Evolutionary conservation across 64 coral and sea anemone genomes (phyloP).

Genomic region (Pachyseris speciosa): DNA sequence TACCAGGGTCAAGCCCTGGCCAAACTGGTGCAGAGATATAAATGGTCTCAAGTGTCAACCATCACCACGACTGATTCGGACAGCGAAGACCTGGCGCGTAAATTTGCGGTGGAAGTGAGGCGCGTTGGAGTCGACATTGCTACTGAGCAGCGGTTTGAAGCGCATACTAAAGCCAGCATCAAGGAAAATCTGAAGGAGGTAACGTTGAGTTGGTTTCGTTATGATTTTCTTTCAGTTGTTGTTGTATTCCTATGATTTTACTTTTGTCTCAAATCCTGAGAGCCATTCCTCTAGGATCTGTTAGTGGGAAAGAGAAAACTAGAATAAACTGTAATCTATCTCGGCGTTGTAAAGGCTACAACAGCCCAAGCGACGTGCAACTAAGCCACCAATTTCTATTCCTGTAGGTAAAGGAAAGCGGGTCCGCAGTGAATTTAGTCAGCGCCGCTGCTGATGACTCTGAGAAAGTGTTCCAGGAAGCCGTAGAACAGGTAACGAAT

Average conservation of each 20-base stretch:
- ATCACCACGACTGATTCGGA: slow-evolving; percentile 82
- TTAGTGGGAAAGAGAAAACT: no score
- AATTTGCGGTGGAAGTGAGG: slow-evolving; percentile 83
- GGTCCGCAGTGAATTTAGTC: slow-evolving; percentile 86
- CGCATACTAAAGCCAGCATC: slow-evolving; percentile 69
- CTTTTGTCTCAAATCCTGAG: not conserved
- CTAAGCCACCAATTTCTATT: not conserved
- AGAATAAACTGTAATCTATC: no score
- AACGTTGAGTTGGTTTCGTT: not conserved
- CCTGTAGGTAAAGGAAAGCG: slow-evolving; percentile 69
- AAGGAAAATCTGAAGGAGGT: slow-evolving; percentile 80
- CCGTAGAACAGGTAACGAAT: slow-evolving; percentile 86
- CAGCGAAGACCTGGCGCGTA: slow-evolving; percentile 79
- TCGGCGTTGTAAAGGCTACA: no score
- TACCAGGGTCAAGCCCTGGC: slow-evolving; percentile 73
- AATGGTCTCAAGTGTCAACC: slow-evolving; percentile 79
- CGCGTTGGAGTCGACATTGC: slow-evolving; percentile 76
- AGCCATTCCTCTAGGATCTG: no score
- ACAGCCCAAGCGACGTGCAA: not conserved
- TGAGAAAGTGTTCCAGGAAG: slow-evolving; percentile 96
- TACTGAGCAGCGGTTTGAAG: slow-evolving; percentile 83
- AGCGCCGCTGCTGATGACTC: slow-evolving; percentile 89
- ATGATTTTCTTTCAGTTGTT: not conserved
- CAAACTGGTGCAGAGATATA: slow-evolving; percentile 61
- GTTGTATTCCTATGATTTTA: not conserved